Base-by-base conservation (phyloP, 2,888 invertebrate genomes). In the Chrysomela aeneicollis region DNA sequence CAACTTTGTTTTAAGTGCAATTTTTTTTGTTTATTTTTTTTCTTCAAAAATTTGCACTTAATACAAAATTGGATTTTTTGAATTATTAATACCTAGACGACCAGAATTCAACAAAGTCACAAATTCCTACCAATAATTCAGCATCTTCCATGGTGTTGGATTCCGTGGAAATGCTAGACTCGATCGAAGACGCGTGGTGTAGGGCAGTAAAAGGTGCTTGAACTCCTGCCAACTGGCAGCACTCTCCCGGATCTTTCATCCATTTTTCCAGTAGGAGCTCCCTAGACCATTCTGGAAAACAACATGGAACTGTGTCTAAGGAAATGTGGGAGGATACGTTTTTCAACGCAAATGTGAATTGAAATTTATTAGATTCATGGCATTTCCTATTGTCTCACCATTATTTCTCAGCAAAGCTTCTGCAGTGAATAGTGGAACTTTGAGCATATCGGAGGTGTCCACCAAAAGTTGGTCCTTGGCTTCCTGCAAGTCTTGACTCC, bases 381-480 rank as follows among this genome's bases (percentile, higher is more conserved):
- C n/a, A n/a, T n/a, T n/a, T n/a, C n/a, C n/a, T n/a, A 66, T 47
- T 49, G 35, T 22, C 78, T 76, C 77, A 89, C 90, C 89, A 79
- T 89, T 87, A 75, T 89, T 87, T 69, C 89, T 79, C 21, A 90
- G 83, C 52, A 90, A 80, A 30, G 89, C 89, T 80, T 90, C 90
- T 30, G 90, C 89, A 59, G 89, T 89, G 77, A 90, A 90, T 49
- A 90, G 82, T 2, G 89, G 89, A 55, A 90, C 86, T 77, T 89
- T 87, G 50, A 90, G 82, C 89, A 90, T 90, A 79, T 90, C 89
- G 5, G 89, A 88, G 1, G 90, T 90, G 78, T 90, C 90, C 21
- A 90, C 89, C 35, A 90, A 80, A 58, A 90, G 82, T 75, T 89
- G 87, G 77, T 90, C 90, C 79, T 90, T 90, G 35, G 89, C 89